Evolutionary conservation across 1,140 invertebrate genomes (phyloP).

Genomic region (Monochamus saltuarius): DNA sequence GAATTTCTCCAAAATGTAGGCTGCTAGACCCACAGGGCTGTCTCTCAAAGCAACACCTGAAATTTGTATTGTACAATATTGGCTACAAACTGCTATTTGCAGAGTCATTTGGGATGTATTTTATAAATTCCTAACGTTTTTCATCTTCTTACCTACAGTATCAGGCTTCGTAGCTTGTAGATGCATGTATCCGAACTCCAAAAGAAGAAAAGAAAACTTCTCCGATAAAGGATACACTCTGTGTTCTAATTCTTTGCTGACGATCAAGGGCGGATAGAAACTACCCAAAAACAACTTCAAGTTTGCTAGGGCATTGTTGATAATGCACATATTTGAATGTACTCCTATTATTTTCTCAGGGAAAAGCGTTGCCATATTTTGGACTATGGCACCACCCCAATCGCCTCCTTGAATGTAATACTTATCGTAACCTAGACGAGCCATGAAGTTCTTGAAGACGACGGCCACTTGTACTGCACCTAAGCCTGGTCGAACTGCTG

Average conservation of each 20-base stretch:
- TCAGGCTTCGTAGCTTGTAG: too few species aligned
- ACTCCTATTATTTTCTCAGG: slow-evolving; percentile 68
- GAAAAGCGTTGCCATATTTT: slow-evolving; percentile 64
- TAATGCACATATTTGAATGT: slow-evolving; percentile 68
- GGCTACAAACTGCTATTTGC: too few species aligned
- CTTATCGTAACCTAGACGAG: slow-evolving; percentile 69
- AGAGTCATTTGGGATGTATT: too few species aligned
- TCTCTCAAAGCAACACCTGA: slow-evolving; percentile 62
- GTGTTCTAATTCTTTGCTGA: slow-evolving; percentile 57
- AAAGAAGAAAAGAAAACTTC: slow-evolving; percentile 52
- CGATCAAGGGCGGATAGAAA: slow-evolving; percentile 58
- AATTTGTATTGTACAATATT: slow-evolving; percentile 2
- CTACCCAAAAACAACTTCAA: slow-evolving; percentile 59
- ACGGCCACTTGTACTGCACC: slow-evolving; percentile 65
- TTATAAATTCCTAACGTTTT: too few species aligned
- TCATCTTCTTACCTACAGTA: too few species aligned
- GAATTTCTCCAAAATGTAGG: slow-evolving; percentile 87
- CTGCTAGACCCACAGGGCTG: slow-evolving; percentile 74
- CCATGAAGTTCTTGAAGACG: slow-evolving; percentile 81
- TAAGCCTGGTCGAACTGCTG: slow-evolving; percentile 62
- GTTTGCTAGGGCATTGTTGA: slow-evolving; percentile 45
- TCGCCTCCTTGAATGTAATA: slow-evolving; percentile 87
- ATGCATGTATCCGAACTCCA: slow-evolving; percentile 47
- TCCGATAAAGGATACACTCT: slow-evolving; percentile 64
- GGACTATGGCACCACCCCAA: slow-evolving; percentile 69